Percentiles rank a stretch among this genome's conserved stretches.
These are phyloP conservation scores for Ellobium chinense DNA, from an alignment of 2,888 invertebrate genomes.

Conservation along the genomic window DNA sequence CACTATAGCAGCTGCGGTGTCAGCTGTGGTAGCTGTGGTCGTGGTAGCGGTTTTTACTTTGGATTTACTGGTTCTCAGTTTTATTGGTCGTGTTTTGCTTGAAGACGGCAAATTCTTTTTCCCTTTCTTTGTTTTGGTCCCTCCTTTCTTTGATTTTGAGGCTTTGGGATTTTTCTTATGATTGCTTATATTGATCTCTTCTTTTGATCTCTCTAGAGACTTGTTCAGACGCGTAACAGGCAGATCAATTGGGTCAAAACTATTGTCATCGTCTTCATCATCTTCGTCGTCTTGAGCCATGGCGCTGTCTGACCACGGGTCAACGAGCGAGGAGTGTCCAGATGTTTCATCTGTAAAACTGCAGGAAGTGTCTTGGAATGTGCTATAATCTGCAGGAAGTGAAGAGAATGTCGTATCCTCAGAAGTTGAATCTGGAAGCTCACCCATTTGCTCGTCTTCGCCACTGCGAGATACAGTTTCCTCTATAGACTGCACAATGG, in stretches of 20 bases:
- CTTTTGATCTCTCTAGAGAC: not conserved
- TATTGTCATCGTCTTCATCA: not conserved
- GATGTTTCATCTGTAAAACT: not conserved
- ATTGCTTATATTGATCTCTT: too few species aligned
- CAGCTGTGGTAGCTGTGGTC: not conserved
- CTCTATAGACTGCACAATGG: conserved; percentile 86
- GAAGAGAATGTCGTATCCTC: not conserved
- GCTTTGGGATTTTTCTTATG: not conserved
- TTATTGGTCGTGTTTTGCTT: not conserved
- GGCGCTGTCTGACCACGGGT: conserved; percentile 12
- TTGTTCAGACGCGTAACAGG: not conserved
- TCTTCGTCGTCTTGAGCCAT: not conserved
- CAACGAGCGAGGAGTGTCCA: not conserved
- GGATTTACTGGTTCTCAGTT: not conserved
- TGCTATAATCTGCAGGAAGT: not conserved
- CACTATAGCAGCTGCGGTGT: not conserved
- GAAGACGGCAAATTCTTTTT: not conserved
- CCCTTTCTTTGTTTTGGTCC: not conserved
- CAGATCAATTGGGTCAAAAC: not conserved
- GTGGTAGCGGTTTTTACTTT: not conserved
- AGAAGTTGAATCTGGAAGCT: not conserved
- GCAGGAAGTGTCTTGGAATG: not conserved
- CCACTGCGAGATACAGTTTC: conserved; percentile 28
- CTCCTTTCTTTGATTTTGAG: not conserved
- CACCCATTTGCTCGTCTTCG: not conserved